A percentile compares a stretch with the other conserved stretches of the same genome.
Evolutionary conservation across 2,797 vertebrate species (phyloP).

Genomic region (Sebastes glaucus): DNA sequence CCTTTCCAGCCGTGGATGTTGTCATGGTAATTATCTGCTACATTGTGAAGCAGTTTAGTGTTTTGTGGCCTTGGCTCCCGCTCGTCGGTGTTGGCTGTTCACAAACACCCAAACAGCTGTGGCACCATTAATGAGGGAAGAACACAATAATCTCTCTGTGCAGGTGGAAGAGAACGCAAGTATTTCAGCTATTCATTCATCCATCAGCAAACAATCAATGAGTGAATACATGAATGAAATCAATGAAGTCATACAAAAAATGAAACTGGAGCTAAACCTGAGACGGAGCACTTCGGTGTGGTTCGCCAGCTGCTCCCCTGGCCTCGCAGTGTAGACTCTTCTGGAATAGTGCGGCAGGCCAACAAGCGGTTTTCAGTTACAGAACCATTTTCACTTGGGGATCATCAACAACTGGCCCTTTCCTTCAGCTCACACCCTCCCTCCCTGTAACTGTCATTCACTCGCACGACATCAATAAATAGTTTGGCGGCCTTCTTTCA

Average conservation of each 20-base stretch:
- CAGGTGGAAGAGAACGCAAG: conserved; percentile 47
- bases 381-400: conserved; percentile 58
- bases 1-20: conserved; percentile 51
- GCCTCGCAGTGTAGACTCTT: conserved; percentile 37
- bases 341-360: conserved; percentile 43
- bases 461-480: conserved; percentile 30
- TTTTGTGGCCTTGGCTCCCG: conserved; percentile 55
- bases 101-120: conserved; percentile 55
- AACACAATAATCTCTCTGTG: conserved; percentile 41
- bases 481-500: conserved; percentile 20
- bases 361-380: conserved; percentile 58
- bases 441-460: background rate
- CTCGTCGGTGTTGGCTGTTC: conserved; percentile 53
- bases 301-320: conserved; percentile 1
- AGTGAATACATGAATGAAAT: conserved; percentile 26
- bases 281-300: background rate
- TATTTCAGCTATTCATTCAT: conserved; percentile 17
- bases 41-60: conserved; percentile 50
- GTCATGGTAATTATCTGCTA: conserved; percentile 77
- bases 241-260: background rate
- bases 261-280: background rate
- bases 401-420: conserved; percentile 58
- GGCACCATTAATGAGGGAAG: conserved; percentile 30
- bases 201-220: conserved; percentile 12
- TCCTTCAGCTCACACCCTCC: conserved; percentile 19